Base-by-base conservation (phyloP, 2,113 vertebrate species). In the Rutilus rutilus region DNA sequence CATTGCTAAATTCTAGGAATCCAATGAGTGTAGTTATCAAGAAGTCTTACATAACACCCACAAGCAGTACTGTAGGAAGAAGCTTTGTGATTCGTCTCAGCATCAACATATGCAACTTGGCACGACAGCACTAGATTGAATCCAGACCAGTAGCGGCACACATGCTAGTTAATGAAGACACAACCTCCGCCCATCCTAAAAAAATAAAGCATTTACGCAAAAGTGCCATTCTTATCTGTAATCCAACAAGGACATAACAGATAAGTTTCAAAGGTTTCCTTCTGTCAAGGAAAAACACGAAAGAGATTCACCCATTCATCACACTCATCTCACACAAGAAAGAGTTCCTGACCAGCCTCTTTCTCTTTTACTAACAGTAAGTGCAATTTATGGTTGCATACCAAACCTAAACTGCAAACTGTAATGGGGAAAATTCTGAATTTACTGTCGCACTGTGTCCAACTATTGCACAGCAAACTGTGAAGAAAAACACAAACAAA, bases 201-300 rank as follows among this genome's bases (percentile, higher is more conserved):
- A 42, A 69, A 82, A 59, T 73, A 57, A 75, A 64, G 78, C 36
- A 79, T 67, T 39, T 27, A 77, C 10, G 52, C 71, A 36, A 71
- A 36, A 62, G 15, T 69, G 30, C 64, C 14, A 27, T 64, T 80
- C 64, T 88, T 83, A 89, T 89, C 79, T 81, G 76, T 50, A 42
- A 85, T 52, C 76, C 71, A 81, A 85, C 59, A 78, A 78, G 75
- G 76, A 88, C 65, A 89, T 17, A 33, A 11, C 73, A 78, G 84
- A 90, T 88, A 87, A 86, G 39, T 33, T 60, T 21, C 39, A 87
- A 87, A 62, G 11, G 80, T 78, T 82, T 90, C 85, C 79, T 54
- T 33, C 54, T 69, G 69, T 74, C 60, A 67, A 50, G 42, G 17
- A 33, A 23, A 19, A 42, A 3, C n/a, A 27, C 1, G 1, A 80